Conservation (phyloP, 2,888 invertebrate species). For the Bellardia bayeri region DNA sequence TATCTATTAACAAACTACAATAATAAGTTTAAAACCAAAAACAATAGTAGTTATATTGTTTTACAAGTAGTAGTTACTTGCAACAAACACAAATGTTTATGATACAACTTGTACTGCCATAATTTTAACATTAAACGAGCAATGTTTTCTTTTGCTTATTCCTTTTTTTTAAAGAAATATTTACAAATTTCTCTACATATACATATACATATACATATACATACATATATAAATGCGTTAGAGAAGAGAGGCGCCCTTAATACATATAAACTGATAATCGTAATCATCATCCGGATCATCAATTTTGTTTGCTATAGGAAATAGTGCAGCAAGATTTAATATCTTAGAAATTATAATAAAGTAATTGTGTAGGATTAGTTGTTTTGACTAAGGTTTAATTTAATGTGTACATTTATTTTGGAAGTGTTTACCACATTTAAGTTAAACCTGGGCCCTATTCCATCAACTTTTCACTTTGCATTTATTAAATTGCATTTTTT, state of each 20-base stretch:
- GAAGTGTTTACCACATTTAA: not conserved
- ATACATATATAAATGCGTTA: not conserved
- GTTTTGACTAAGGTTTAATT: not conserved
- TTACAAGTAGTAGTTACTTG: constrained; percentile 42
- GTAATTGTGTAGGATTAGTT: constrained; percentile 10
- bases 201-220: too few relatives aligned
- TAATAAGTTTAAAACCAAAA: constrained; percentile 65
- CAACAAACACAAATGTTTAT: constrained; percentile 45
- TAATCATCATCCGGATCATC: not conserved
- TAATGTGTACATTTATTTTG: not conserved
- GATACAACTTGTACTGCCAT: constrained; percentile 6
- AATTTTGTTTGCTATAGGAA: not conserved
- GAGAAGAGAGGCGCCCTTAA: constrained; percentile 18
- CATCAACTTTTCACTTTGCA: too few relatives aligned
- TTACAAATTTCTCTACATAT: constrained; percentile 7
- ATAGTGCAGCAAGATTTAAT: not conserved
- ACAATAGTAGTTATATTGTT: constrained; percentile 49
- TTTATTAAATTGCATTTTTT: too few relatives aligned
- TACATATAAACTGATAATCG: constrained; percentile 15
- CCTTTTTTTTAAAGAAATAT: not conserved
- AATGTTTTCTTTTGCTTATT: not conserved
- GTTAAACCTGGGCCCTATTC: too few relatives aligned
- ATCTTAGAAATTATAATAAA: constrained; percentile 1
- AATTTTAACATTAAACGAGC: constrained; percentile 13
- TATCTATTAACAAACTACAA: constrained; percentile 57